These are phyloP conservation scores for Clarias gariepinus DNA, from an alignment of 2,113 vertebrate genomes.

Conservation along the genomic window DNA sequence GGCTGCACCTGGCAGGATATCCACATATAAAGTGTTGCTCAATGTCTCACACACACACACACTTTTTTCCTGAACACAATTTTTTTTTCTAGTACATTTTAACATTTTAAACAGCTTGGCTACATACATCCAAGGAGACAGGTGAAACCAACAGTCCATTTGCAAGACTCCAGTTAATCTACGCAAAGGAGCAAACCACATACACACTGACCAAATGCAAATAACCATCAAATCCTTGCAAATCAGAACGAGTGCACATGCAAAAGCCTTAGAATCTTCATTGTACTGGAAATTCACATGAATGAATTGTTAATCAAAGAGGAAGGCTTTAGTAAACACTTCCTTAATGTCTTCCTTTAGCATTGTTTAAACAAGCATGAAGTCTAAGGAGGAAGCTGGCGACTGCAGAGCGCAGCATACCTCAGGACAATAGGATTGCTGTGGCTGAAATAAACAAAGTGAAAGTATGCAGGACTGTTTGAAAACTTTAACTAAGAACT, in stretches of 20 bases:
- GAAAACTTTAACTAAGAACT: constrained; percentile 4
- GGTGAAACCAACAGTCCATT: background rate
- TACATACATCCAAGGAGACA: background rate
- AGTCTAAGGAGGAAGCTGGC: background rate
- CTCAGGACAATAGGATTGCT: constrained; percentile 25
- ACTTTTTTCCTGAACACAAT: background rate
- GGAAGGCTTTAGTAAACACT: constrained; percentile 12
- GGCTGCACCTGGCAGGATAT: constrained; percentile 37
- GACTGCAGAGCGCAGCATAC: background rate
- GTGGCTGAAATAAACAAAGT: constrained; percentile 17
- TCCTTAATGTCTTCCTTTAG: constrained; percentile 20
- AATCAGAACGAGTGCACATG: background rate
- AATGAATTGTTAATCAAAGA: background rate
- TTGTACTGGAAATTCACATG: background rate
- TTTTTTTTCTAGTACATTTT: no score
- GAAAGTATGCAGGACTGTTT: background rate
- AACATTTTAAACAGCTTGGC: constrained; percentile 23
- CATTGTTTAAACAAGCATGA: constrained; percentile 25
- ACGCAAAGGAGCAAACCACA: background rate
- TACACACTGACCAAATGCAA: background rate
- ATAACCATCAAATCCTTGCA: background rate
- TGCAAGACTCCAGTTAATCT: background rate
- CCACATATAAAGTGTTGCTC: constrained; percentile 12
- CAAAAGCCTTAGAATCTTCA: background rate
- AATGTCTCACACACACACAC: background rate